Evolutionary conservation across 1,140 invertebrate species (phyloP), one percentile per base, ranked within the genome.

Genomic region (Holcopasites calliopsidis): DNA sequence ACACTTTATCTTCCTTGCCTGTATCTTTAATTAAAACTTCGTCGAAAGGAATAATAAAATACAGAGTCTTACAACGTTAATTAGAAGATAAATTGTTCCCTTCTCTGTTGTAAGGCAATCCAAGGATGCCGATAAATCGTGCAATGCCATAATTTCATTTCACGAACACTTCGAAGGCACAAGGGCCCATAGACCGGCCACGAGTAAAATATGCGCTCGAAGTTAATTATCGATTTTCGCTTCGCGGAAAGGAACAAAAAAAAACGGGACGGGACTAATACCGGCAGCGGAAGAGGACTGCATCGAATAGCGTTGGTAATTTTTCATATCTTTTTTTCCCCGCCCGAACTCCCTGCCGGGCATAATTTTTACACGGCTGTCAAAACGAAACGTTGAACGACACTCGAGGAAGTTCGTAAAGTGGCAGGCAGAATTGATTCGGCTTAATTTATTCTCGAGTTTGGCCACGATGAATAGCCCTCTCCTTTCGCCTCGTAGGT

Each of bases 391-490:
- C 47, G 44, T 52, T 62, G 58, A 66, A 66, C 50, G 71, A 69
- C 42, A 42, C 23, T 57, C 23, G 26, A 49, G 49, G 10, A 21
- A 49, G 64, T 50, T 13, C 8, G 26, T 42, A 60, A n/a, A 75
- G 64, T 75, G 64, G 52, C 33, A 38, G n/a, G 3, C 16, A 21
- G 44, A 69, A 75, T 79, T 82, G 82, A 84, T 84, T 83, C 55
- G 76, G 83, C 68, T 83, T 82, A 84, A 85, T 85, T 85, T 83
- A 83, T 83, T 83, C 78, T 69, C 62, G 62, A 62, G 64, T 79
- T 78, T 75, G 76, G 50, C 55, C 44, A 73, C 40, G 40, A 52
- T 83, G 77, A 85, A 85, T 83, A 38, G 73, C 61, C 61, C 60
- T 57, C 66, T 76, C 47, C 62, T 77, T 70, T 72, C 75, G 58